Percentiles rank a stretch among this genome's conserved stretches.
Conservation (phyloP, 2,113 vertebrate species). For the Gnathonemus echidnorhynchus region DNA sequence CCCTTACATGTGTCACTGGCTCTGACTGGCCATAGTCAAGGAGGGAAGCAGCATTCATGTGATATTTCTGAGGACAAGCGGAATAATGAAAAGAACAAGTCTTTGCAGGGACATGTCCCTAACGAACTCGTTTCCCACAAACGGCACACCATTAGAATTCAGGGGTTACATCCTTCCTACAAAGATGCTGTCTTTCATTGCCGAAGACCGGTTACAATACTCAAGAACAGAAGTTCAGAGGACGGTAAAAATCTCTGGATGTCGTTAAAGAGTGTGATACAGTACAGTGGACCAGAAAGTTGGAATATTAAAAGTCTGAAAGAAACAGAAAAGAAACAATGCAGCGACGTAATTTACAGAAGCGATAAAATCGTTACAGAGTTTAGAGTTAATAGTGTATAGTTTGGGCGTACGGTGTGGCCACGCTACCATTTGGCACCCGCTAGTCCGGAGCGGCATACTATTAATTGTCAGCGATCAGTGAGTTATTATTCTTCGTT, state of each 20-base stretch:
- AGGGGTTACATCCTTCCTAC: background rate
- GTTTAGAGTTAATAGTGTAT: background rate
- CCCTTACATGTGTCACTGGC: background rate
- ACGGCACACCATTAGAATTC: too few relatives aligned
- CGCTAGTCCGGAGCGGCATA: too few relatives aligned
- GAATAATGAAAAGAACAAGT: too few relatives aligned
- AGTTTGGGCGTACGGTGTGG: background rate
- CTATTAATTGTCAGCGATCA: too few relatives aligned
- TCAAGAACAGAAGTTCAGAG: background rate
- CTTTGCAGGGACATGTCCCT: too few relatives aligned
- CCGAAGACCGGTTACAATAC: background rate
- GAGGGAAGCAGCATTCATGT: too few relatives aligned
- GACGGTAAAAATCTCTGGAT: background rate
- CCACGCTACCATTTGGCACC: background rate
- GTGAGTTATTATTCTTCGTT: background rate
- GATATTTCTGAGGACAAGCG: too few relatives aligned
- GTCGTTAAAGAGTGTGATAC: background rate
- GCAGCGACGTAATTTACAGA: background rate
- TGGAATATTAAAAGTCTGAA: background rate
- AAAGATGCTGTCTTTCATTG: background rate
- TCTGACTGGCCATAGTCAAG: background rate
- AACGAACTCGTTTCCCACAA: too few relatives aligned
- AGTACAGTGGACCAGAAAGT: background rate
- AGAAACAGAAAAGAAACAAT: background rate
- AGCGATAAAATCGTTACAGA: background rate